phyloP scores from a whole-genome alignment of 2,113 vertebrate species.

The Coryphaenoides rupestris region DNA sequence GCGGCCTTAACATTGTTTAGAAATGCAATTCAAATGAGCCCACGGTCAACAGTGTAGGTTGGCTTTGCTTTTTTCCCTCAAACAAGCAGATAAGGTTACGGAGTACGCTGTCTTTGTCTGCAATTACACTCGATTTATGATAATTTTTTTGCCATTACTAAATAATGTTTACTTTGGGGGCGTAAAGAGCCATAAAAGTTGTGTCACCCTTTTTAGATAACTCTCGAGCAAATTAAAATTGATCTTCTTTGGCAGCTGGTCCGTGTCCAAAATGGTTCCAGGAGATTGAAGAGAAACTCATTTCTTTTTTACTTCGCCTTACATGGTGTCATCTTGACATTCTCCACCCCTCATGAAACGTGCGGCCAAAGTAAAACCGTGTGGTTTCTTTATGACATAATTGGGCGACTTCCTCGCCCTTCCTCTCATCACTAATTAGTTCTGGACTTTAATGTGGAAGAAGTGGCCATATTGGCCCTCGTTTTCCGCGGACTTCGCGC shows the following conservation, averaged over 20 bases:
- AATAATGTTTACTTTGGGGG: conserved; percentile 48
- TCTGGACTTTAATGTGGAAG: background rate
- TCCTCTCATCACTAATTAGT: conserved; percentile 1
- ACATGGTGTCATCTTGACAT: conserved; percentile 24
- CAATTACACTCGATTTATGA: conserved; percentile 40
- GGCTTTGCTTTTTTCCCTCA: conserved; percentile 21
- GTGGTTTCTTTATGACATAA: background rate
- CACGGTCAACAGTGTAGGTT: conserved; percentile 18
- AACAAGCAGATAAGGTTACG: conserved; percentile 35
- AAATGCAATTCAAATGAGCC: conserved; percentile 43
- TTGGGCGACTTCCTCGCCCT: background rate
- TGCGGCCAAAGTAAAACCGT: conserved; percentile 7
- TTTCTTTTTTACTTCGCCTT: conserved; percentile 22
- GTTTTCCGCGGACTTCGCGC: background rate
- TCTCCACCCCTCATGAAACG: background rate
- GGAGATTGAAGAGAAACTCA: conserved; percentile 26
- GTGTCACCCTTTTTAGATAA: conserved; percentile 38
- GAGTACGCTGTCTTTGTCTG: conserved; percentile 3
- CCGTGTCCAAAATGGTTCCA: conserved; percentile 18
- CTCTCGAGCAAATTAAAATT: conserved; percentile 34
- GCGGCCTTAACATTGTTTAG: conserved; percentile 31
- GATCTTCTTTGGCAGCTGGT: conserved; percentile 44
- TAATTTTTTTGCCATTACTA: conserved; percentile 27
- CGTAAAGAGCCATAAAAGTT: conserved; percentile 30
- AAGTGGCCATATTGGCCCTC: background rate